Evolutionary conservation across 2,888 invertebrate genomes (phyloP).

Genomic region (Clistopyga incitator): DNA sequence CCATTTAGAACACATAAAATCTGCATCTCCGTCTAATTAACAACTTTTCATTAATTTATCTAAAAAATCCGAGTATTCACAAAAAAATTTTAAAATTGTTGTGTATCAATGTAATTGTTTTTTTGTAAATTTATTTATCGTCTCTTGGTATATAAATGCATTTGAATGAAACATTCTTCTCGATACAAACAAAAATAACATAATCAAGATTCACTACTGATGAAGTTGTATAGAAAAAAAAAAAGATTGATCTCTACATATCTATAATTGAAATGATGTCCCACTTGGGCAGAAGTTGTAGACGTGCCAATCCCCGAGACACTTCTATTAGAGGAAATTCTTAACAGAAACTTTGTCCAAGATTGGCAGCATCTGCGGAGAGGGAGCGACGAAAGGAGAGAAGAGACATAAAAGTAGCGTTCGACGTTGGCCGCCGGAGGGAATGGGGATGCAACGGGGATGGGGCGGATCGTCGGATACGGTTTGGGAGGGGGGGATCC

Average conservation of each 20-base stretch:
- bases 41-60: too few species aligned
- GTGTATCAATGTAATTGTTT: too few species aligned
- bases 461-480: conserved; percentile 50
- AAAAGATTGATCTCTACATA: background rate
- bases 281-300: conserved; percentile 31
- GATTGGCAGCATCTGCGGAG: conserved; percentile 82
- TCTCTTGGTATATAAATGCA: background rate
- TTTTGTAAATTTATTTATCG: too few species aligned
- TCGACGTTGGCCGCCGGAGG: conserved; percentile 52
- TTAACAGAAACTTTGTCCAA: conserved; percentile 82
- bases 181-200: background rate
- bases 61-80: too few species aligned
- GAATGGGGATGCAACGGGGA: conserved; percentile 67
- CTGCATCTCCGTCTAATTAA: too few species aligned
- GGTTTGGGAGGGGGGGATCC: conserved; percentile 30
- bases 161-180: background rate
- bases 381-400: conserved; percentile 67
- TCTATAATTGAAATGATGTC: conserved; percentile 6
- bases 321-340: conserved; percentile 77
- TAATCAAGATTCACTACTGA: background rate
- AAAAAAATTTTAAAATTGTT: too few species aligned
- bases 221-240: background rate
- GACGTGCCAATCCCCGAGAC: conserved; percentile 61
- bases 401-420: conserved; percentile 49
- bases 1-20: too few species aligned